Conservation (phyloP, 2,888 invertebrate species). For the Abrostola triplasia region DNA sequence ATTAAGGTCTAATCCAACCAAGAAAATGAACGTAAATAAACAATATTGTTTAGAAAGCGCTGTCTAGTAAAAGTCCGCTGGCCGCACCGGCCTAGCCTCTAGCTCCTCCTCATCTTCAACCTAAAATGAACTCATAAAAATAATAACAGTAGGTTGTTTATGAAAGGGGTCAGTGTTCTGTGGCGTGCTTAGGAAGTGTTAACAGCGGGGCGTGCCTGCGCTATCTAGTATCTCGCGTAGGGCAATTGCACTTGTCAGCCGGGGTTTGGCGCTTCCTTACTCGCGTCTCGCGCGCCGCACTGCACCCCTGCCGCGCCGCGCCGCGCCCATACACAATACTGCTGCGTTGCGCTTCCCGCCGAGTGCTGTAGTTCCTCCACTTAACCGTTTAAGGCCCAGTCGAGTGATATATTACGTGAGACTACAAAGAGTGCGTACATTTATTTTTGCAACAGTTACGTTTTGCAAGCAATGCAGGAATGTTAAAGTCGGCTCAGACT, state of each 20-base stretch:
- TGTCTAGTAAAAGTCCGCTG: neutral
- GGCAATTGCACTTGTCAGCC: conserved; percentile 81
- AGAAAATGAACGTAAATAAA: too few species aligned
- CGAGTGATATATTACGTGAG: conserved; percentile 40
- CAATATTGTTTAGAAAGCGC: too few species aligned
- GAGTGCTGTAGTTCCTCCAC: conserved; percentile 43
- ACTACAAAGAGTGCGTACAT: neutral
- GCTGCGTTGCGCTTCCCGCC: conserved; percentile 44
- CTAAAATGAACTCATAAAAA: conserved; percentile 52
- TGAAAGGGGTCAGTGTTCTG: conserved; percentile 68
- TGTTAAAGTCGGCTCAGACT: neutral
- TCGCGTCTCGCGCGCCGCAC: conserved; percentile 44
- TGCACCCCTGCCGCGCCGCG: conserved; percentile 29
- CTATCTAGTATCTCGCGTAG: conserved; percentile 79
- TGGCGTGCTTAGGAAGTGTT: conserved; percentile 79
- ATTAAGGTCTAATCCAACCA: too few species aligned
- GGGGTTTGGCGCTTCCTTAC: conserved; percentile 59
- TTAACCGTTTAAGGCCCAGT: conserved; percentile 45
- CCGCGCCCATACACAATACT: conserved; percentile 35
- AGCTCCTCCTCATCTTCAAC: conserved; percentile 17
- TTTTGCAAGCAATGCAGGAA: neutral
- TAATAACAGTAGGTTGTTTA: conserved; percentile 53
- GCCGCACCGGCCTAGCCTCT: neutral
- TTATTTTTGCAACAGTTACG: conserved; percentile 8
- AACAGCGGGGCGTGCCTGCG: conserved; percentile 79